phyloP scores from a whole-genome alignment of 2,888 invertebrate genomes.

The Hipparchia sbordonii region DNA sequence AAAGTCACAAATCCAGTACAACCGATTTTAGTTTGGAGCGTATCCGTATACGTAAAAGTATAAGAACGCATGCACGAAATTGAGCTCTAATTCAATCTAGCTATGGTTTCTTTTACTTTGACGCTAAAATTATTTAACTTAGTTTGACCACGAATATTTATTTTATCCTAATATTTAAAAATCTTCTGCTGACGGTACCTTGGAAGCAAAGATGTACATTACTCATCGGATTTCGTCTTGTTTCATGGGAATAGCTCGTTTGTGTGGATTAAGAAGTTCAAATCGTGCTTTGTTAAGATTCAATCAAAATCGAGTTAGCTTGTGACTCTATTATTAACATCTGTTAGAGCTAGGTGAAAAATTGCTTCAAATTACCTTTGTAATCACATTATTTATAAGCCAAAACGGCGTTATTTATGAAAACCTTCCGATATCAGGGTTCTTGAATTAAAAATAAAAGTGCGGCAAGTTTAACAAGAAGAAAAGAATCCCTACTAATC shows the following conservation, averaged over 20 bases:
- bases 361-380: neutral
- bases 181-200: constrained; percentile 17
- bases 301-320: constrained; percentile 21
- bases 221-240: constrained; percentile 69
- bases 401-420: neutral
- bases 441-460: neutral
- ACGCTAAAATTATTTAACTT: too few species aligned
- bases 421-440: neutral
- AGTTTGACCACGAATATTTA: too few species aligned
- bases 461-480: neutral
- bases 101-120: too few species aligned
- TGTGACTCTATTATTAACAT: constrained; percentile 13
- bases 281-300: constrained; percentile 31
- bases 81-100: too few species aligned
- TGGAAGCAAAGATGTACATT: constrained; percentile 48
- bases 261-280: constrained; percentile 59
- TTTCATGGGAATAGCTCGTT: constrained; percentile 59
- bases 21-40: too few species aligned
- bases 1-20: too few species aligned
- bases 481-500: neutral
- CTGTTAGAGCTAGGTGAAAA: neutral
- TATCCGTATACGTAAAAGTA: too few species aligned
- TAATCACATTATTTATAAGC: neutral
- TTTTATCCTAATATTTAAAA: too few species aligned
- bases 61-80: too few species aligned